Evolutionary conservation across 2,113 vertebrate species (phyloP).

Genomic region (Petromus typicus): DNA sequence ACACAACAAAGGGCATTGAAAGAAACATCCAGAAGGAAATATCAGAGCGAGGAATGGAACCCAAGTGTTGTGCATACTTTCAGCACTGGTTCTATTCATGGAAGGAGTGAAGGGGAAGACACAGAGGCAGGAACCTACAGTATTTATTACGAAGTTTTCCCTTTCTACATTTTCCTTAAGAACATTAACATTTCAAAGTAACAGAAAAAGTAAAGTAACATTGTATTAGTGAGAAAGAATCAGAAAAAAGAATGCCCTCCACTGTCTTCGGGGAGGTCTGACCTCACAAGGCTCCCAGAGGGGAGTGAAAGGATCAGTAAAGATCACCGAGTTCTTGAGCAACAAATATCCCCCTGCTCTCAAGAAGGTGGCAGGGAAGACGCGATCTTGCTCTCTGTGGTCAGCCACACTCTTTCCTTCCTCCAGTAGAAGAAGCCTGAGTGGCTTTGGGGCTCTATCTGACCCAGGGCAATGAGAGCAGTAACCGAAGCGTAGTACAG

Average conservation of each 20-base stretch:
- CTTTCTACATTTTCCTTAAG: not conserved
- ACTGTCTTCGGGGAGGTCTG: not conserved
- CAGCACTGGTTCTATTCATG: not conserved
- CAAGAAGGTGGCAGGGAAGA: not conserved
- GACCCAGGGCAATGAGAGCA: not conserved
- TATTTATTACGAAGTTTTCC: not conserved
- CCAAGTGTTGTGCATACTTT: not conserved
- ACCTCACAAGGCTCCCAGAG: not conserved
- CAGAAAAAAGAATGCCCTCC: not conserved
- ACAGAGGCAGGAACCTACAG: not conserved
- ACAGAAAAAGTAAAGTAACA: not conserved
- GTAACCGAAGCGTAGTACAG: not conserved
- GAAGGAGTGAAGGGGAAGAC: not conserved
- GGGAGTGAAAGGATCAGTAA: not conserved
- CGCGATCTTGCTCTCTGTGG: not conserved
- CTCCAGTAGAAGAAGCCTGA: not conserved
- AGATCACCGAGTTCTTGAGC: not conserved
- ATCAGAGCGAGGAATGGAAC: not conserved
- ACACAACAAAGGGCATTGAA: not conserved
- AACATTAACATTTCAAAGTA: slow-evolving; percentile 19
- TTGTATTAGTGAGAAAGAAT: not conserved
- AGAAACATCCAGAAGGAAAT: slow-evolving; percentile 23
- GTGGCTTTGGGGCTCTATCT: not conserved
- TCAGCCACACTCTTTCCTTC: not conserved
- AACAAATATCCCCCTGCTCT: not conserved